phyloP scores from a whole-genome alignment of 2,113 vertebrate genomes.

The Isurus oxyrinchus region DNA sequence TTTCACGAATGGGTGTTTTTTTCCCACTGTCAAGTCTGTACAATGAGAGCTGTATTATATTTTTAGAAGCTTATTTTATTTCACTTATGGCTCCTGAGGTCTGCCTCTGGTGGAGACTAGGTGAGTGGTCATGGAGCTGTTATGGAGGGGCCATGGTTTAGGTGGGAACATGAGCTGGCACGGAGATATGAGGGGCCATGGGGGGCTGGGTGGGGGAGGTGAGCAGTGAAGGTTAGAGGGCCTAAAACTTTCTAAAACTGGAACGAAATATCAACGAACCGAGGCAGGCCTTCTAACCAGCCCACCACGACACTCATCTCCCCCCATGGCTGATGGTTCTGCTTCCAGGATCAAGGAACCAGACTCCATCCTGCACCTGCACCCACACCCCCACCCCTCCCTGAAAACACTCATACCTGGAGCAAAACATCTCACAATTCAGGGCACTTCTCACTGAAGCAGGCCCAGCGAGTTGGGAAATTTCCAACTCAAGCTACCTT shows the following conservation, averaged over 20 bases:
- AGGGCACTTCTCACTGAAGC: not conserved
- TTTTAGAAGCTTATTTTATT: not conserved
- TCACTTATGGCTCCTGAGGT: not conserved
- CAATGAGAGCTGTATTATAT: not conserved
- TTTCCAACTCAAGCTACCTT: not conserved
- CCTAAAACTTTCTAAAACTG: too few species aligned
- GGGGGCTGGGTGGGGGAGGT: not conserved
- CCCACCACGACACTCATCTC: not conserved
- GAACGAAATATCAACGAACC: too few species aligned
- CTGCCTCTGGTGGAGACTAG: not conserved
- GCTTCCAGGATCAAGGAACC: not conserved
- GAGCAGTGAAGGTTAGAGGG: too few species aligned
- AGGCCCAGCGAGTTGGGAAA: not conserved
- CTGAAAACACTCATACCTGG: too few species aligned
- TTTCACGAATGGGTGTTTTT: not conserved
- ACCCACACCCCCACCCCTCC: too few species aligned
- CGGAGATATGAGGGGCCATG: too few species aligned
- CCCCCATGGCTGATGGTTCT: not conserved
- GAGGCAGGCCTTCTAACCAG: not conserved
- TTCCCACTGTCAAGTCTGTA: not conserved
- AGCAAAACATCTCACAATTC: not conserved
- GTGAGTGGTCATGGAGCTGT: not conserved
- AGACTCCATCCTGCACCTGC: not conserved
- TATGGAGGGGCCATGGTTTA: not conserved
- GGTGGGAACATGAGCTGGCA: too few species aligned